Base-by-base conservation (phyloP, 2,113 vertebrate species). In the Recurvirostra avosetta region DNA sequence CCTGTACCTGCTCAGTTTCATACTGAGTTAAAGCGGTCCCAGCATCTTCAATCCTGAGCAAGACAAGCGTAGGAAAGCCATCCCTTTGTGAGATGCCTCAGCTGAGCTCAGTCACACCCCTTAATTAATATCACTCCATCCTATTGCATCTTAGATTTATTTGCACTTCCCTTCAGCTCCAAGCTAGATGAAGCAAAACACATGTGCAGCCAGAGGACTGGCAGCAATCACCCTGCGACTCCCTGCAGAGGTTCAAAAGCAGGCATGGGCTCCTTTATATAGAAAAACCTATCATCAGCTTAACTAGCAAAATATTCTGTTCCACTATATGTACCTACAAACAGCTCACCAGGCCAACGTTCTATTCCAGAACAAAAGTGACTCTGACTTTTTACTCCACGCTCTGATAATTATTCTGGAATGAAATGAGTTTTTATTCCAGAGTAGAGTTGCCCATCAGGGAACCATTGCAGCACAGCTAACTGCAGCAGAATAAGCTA, bases 371-470 rank as follows among this genome's bases (percentile, higher is more conserved):
- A 88, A 89, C 36, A 94, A 50, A 88, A 91, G 26, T 30, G 11
- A 77, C 50, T 76, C 52, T 41, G 63, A 63, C 23, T 91, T 87
- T 72, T 83, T 40, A 73, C 47, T 82, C 66, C 16, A n/a, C 27
- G 14, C 52, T 56, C 86, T 53, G 58, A 8, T 49, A 72, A 91
- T 73, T 82, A 90, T 66, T 79, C 73, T 66, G 72, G 79, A 96
- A 91, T 81, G 18, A 94, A 95, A 56, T 61, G 67, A 73, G n/a
- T 15, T 94, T 93, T 95, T 79, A 92, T 87, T 93, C 81, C 88
- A 86, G 78, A 83, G 79, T 2, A 92, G 74, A 88, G 93, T 18
- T 73, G 77, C 84, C 70, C 90, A 79, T 72, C 84, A 79, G 93
- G 85, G 93, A 95, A 85, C 66, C 90, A 73, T 1, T 73, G 77